Evolutionary conservation across 2,797 vertebrate species (phyloP).

Genomic region (Buceros bicornis): DNA sequence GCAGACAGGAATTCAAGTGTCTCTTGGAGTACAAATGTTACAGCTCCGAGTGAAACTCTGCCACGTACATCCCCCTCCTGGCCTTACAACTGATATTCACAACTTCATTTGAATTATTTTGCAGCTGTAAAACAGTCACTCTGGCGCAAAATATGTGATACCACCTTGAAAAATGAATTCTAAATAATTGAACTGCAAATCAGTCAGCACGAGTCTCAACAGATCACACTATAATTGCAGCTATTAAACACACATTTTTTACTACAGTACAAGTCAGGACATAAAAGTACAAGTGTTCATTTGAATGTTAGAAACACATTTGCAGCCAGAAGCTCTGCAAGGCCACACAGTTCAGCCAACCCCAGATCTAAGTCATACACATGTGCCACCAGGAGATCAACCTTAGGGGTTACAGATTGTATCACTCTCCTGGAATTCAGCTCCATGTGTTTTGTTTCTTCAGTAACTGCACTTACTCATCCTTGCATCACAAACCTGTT

Average conservation of each 20-base stretch:
- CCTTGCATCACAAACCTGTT: slow-evolving; percentile 17
- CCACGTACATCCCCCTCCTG: no score
- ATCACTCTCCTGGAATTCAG: background rate
- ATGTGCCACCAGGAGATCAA: background rate
- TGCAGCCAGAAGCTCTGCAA: background rate
- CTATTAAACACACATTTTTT: slow-evolving; percentile 44
- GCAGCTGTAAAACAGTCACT: background rate
- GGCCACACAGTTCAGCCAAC: background rate
- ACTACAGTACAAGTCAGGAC: background rate
- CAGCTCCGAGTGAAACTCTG: background rate
- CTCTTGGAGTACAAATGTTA: background rate
- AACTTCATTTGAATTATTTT: background rate
- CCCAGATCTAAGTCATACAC: background rate
- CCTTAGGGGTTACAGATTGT: background rate
- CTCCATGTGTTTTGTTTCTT: background rate
- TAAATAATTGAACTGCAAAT: slow-evolving; percentile 53
- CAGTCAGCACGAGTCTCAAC: slow-evolving; percentile 17
- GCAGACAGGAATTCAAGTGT: background rate
- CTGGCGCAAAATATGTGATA: background rate
- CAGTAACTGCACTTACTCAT: slow-evolving; percentile 8
- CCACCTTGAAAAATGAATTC: slow-evolving; percentile 33
- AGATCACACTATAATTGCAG: slow-evolving; percentile 16
- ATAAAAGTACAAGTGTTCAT: background rate
- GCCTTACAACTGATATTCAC: background rate
- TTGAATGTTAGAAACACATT: background rate